phyloP scores from a whole-genome alignment of 2,113 vertebrate genomes.

The Microcebus jonahi region DNA sequence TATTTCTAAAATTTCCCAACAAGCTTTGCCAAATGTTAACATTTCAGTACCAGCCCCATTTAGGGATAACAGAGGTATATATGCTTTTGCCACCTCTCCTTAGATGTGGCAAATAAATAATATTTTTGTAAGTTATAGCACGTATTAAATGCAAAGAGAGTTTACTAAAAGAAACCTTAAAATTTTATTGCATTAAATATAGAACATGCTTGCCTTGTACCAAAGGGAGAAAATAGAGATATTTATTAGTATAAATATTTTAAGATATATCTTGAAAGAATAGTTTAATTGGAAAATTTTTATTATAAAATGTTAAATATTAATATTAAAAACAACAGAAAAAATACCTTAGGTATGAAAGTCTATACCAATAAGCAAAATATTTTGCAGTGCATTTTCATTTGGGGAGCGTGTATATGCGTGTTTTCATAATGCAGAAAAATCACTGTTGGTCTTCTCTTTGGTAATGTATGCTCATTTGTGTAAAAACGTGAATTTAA shows the following conservation, averaged over 20 bases:
- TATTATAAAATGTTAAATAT: background rate
- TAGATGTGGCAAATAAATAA: background rate
- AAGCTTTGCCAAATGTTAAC: background rate
- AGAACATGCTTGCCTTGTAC: background rate
- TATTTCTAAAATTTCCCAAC: background rate
- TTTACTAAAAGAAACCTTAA: background rate
- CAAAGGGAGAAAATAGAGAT: background rate
- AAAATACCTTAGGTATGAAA: background rate
- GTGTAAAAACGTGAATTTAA: background rate
- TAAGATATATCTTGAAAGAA: conserved; percentile 1
- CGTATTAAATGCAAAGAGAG: background rate
- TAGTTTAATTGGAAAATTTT: background rate
- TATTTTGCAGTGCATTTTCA: background rate
- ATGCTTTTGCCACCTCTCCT: background rate
- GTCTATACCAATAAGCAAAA: background rate
- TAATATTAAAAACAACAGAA: background rate
- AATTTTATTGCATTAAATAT: background rate
- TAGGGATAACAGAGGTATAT: background rate
- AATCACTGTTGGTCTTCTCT: background rate
- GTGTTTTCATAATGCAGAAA: background rate
- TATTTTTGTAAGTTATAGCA: background rate
- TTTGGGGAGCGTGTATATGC: background rate
- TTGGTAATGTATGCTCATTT: background rate
- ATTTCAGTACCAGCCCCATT: background rate
- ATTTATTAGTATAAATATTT: background rate